A percentile compares a stretch with the other conserved stretches of the same genome.
These are phyloP conservation scores for Lota lota DNA, from an alignment of 2,113 vertebrate genomes.

Conservation along the genomic window DNA sequence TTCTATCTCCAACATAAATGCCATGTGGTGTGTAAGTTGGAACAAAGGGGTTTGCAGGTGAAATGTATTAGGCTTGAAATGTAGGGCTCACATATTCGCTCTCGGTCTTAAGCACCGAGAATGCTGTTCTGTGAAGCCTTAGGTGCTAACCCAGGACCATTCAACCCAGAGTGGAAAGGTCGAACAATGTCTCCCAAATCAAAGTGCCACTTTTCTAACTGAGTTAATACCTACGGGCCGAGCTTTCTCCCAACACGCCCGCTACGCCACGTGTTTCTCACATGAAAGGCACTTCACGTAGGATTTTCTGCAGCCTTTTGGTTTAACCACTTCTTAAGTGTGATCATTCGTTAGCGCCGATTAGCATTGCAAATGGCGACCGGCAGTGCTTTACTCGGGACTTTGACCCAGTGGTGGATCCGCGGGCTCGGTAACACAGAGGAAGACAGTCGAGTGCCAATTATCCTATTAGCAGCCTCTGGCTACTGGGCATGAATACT, in stretches of 20 bases:
- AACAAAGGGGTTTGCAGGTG: not conserved
- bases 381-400: slow-evolving; percentile 68
- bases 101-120: slow-evolving; percentile 1
- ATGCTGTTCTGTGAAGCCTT: slow-evolving; percentile 20
- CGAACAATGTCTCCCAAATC: slow-evolving; percentile 52
- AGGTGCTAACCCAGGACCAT: slow-evolving; percentile 39
- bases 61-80: not conserved
- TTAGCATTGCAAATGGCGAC: slow-evolving; percentile 74
- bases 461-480: slow-evolving; percentile 69
- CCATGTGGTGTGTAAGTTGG: slow-evolving; percentile 6
- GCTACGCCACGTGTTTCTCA: slow-evolving; percentile 55
- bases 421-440: slow-evolving; percentile 49
- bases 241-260: slow-evolving; percentile 27
- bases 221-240: slow-evolving; percentile 67
- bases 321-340: slow-evolving; percentile 57
- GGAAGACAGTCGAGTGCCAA: slow-evolving; percentile 63
- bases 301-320: slow-evolving; percentile 54
- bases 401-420: slow-evolving; percentile 71
- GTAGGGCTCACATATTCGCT: not conserved
- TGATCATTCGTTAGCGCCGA: slow-evolving; percentile 68
- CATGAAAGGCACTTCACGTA: slow-evolving; percentile 65
- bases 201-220: slow-evolving; percentile 49
- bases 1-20: slow-evolving; percentile 3
- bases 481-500: slow-evolving; percentile 54
- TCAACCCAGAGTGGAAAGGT: slow-evolving; percentile 47